phyloP scores from a whole-genome alignment of 2,888 invertebrate species.

The Chymomyza amoena region DNA sequence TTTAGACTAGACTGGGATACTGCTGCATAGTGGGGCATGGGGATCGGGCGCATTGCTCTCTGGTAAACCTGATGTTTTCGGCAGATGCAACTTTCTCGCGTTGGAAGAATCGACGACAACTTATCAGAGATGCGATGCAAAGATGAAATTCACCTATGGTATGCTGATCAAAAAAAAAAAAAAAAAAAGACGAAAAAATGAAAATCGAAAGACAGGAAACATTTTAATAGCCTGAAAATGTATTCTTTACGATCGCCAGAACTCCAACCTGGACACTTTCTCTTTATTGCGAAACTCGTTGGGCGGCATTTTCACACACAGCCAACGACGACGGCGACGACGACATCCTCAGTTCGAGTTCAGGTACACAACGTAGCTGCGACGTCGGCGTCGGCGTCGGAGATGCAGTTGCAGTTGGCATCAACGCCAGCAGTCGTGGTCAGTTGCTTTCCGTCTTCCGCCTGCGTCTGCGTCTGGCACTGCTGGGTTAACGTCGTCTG shows the following conservation, averaged over 20 bases:
- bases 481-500: slow-evolving; percentile 36
- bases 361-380: neutral
- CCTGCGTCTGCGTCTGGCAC: slow-evolving; percentile 39
- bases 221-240: slow-evolving; percentile 66
- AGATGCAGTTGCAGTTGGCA: neutral
- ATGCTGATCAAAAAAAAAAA: slow-evolving; percentile 21
- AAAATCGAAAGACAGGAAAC: slow-evolving; percentile 67
- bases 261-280: slow-evolving; percentile 74
- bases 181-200: slow-evolving; percentile 9
- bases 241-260: slow-evolving; percentile 76
- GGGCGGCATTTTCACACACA: slow-evolving; percentile 69
- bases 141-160: slow-evolving; percentile 32
- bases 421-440: neutral
- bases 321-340: slow-evolving; percentile 22
- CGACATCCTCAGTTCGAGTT: slow-evolving; percentile 3
- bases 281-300: slow-evolving; percentile 73
- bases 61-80: neutral
- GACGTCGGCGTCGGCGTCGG: slow-evolving; percentile 9
- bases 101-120: neutral
- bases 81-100: slow-evolving; percentile 11
- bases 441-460: slow-evolving; percentile 65
- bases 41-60: neutral
- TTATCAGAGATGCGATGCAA: slow-evolving; percentile 8
- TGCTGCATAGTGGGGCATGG: neutral
- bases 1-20: neutral